Evolutionary conservation across 2,888 invertebrate species (phyloP).

Genomic region (Papilio demoleus): DNA sequence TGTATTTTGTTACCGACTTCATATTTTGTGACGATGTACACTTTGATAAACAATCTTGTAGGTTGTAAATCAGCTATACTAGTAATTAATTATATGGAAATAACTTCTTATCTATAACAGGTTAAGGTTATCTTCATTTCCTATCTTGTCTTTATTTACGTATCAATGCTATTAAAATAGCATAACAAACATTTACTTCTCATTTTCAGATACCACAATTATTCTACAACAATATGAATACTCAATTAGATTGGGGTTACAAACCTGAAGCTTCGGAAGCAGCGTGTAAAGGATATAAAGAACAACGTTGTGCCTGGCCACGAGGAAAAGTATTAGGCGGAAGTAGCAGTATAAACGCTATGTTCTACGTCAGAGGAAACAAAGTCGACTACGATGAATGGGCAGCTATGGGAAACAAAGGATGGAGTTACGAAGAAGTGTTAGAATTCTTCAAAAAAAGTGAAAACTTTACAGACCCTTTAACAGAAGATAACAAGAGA

Average conservation of each 20-base stretch:
- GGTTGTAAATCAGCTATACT: no score
- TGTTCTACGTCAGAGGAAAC: constrained; percentile 78
- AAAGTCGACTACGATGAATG: constrained; percentile 73
- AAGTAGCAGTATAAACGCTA: constrained; percentile 75
- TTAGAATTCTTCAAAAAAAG: constrained; percentile 49
- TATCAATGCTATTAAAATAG: background rate
- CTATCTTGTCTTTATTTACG: background rate
- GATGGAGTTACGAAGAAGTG: constrained; percentile 69
- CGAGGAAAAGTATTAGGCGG: constrained; percentile 84
- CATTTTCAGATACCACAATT: constrained; percentile 57
- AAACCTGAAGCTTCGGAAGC: constrained; percentile 73
- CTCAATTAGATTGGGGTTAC: constrained; percentile 82
- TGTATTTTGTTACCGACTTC: no score
- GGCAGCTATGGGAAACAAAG: constrained; percentile 67
- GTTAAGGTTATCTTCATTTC: background rate
- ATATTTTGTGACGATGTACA: no score
- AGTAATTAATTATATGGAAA: background rate
- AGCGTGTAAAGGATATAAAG: constrained; percentile 68
- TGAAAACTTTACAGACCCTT: constrained; percentile 43
- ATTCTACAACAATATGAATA: constrained; percentile 58
- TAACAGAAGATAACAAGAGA: constrained; percentile 37
- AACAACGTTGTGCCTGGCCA: constrained; percentile 77
- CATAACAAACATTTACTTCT: background rate
- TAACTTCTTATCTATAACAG: background rate
- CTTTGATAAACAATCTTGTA: no score